A percentile compares a stretch with the other conserved stretches of the same genome.
These are phyloP conservation scores for Xiphorhynchus elegans DNA, from an alignment of 2,113 vertebrate species.

Conservation along the genomic window DNA sequence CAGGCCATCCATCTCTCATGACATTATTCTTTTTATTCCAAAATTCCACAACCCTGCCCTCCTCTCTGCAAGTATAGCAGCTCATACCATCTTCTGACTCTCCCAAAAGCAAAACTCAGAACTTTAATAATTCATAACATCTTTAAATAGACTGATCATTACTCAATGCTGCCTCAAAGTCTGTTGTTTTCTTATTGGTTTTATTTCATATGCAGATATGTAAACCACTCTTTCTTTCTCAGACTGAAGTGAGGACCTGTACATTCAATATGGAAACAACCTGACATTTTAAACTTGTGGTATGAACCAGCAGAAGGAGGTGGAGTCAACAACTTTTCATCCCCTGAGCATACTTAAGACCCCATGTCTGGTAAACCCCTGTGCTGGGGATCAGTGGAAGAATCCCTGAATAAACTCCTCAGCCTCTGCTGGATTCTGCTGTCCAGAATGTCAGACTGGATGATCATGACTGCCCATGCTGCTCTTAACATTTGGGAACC, in stretches of 20 bases:
- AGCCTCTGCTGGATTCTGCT: not conserved
- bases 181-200: not conserved
- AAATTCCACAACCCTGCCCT: not conserved
- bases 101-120: not conserved
- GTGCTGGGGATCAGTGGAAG: not conserved
- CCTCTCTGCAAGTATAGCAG: fast-evolving
- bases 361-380: fast-evolving
- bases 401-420: not conserved
- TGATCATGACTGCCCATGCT: not conserved
- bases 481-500: not conserved
- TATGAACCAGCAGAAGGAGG: not conserved
- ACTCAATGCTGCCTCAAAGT: not conserved
- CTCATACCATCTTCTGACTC: not conserved
- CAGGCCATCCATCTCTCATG: not conserved
- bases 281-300: not conserved
- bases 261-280: not conserved
- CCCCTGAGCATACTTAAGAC: not conserved
- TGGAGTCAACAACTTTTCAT: not conserved
- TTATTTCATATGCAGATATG: not conserved
- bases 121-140: not conserved
- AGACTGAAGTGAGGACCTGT: not conserved
- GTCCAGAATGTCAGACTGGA: not conserved
- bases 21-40: not conserved
- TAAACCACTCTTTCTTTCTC: not conserved
- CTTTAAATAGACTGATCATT: not conserved